Base-by-base conservation (phyloP, 53 echinoderm and acorn worm species). In the Holothuria scabra region DNA sequence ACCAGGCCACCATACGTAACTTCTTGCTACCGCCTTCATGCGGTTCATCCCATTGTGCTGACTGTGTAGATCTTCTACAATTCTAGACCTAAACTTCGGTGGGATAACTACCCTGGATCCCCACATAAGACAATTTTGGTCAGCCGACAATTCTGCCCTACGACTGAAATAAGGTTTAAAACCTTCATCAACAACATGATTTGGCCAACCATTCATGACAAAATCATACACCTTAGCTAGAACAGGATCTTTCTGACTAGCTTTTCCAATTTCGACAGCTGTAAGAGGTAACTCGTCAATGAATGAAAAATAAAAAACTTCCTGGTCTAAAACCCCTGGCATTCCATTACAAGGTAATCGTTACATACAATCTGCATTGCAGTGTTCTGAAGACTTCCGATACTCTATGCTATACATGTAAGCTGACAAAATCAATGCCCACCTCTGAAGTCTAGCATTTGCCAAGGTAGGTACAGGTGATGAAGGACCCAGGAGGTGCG, bases 391-490 rank as follows among this genome's bases (percentile, higher is more conserved):
- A 1, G 87, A 55, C 25, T 56, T 84, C 29, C 88, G 65, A 64
- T 91, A 91, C 64, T 79, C 78, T 13, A 91, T 91, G 11, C 81
- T 71, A 41, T 81, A 88, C 28, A 28, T 41, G 44, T 91, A 87
- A 12, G 83, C 44, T 44, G 5, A 10, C 10, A 44, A 44, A 23
- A 84, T 80, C 3, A 91, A 24, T 21, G 87, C 79, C 71, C 84
- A 86, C 65, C 87, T 64, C 60, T 61, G 62, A 5, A 37, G 10
- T 81, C 18, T 1, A 18, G 33, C 12, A 56, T 87, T 72, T 3
- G 88, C 75, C 26, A 87, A 34, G 0, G 84, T 71, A 37, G 91
- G 88, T 19, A 91, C 62, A 18, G 66, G 46, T 13, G 25, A 24
- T 57, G 79, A 59, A 19, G 88, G 87, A n/a, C n/a, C n/a, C n/a